Conservation (phyloP, 1,140 invertebrate species). For the Drosophila virilis region DNA sequence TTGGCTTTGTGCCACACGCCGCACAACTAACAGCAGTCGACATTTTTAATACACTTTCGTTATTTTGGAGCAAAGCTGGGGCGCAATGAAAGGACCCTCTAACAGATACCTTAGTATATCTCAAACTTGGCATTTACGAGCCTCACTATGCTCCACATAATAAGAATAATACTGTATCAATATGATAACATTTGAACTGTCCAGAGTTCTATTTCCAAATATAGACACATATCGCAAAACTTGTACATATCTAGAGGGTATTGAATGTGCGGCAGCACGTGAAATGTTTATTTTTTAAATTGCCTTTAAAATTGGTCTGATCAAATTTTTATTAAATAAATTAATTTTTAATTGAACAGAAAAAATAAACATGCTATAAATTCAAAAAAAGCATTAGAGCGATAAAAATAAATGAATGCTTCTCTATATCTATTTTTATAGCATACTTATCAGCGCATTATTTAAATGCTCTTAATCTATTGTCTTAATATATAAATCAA, state of each 20-base stretch:
- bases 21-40: constrained; percentile 20
- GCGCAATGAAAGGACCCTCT: too few relatives aligned
- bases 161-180: too few relatives aligned
- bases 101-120: too few relatives aligned
- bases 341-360: background rate
- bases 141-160: too few relatives aligned
- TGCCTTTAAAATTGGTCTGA: background rate
- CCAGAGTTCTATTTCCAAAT: too few relatives aligned
- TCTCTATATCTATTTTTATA: background rate
- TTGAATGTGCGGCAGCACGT: background rate
- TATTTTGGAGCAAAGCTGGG: background rate
- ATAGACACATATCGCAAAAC: background rate
- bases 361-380: background rate
- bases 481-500: too few relatives aligned
- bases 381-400: background rate
- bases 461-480: background rate
- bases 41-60: constrained; percentile 10
- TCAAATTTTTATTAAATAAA: background rate
- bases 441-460: constrained; percentile 19
- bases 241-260: background rate
- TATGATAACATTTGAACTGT: too few relatives aligned
- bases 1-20: constrained; percentile 28
- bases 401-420: background rate
- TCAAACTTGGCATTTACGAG: too few relatives aligned
- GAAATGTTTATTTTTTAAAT: background rate